Base-by-base conservation (phyloP, 2,113 vertebrate genomes). In the Lichenostomus cassidix region DNA sequence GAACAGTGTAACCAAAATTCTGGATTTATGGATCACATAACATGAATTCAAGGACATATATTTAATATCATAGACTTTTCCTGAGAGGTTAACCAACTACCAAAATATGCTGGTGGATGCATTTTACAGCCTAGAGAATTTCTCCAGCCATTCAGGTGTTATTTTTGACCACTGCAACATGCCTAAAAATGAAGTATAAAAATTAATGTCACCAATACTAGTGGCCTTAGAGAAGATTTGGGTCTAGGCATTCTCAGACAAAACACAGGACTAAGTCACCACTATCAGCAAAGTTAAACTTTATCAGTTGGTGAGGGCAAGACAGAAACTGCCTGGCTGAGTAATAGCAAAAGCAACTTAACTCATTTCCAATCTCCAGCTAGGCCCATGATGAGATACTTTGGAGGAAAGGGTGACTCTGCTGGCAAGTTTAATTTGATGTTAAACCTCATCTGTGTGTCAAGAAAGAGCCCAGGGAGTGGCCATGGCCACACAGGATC, bases 111-210 rank as follows among this genome's bases (percentile, higher is more conserved):
- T 63, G 20, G 17, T n/a, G 62, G 56, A 5, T 37, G 3, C 0
- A 0, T 41, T 81, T 52, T 42, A 19, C 25, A 67, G 15, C 0
- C 1, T 0, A 16, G 17, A 91, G 8, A 39, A 59, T 59, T 83
- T 63, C 39, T 75, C 12, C 35, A 56, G 8, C 20, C n/a, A 42
- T 42, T 27, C 4, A 73, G 17, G 13, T 49, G 31, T 29, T 78
- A 27, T 29, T 70, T 83, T 83, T 73, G 76, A 41, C 46, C 20
- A 71, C 22, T 20, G 2, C 21, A 63, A 68, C 13, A 28, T 7
- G 11, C 8, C 20, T 67, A 60, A 4, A 24, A 60, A 89, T 8
- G 11, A 89, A 70, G 4, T 16, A 21, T 21, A n/a, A 78, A 21
- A 59, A 78, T 39, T 56, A 80, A 37, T 46, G 56, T 28, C 49